Conservation (phyloP, 2,113 vertebrate species). For the Dipodomys spectabilis region DNA sequence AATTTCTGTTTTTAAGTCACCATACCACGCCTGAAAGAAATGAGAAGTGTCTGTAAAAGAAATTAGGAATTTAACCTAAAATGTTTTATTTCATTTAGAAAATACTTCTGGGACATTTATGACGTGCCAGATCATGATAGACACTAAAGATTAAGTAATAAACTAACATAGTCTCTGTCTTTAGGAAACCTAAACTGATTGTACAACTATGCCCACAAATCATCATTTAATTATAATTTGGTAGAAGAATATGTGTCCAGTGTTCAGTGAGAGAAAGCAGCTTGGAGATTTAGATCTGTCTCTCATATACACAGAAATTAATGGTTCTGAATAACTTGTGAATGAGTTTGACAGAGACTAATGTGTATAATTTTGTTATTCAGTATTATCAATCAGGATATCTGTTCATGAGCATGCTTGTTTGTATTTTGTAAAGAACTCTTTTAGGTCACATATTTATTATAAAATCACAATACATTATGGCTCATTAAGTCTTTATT, state of each 20-base stretch:
- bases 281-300: neutral
- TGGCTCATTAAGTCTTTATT: neutral
- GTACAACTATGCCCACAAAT: neutral
- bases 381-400: neutral
- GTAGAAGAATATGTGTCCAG: neutral
- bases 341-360: conserved; percentile 22
- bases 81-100: conserved; percentile 54
- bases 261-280: neutral
- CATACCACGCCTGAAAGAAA: conserved; percentile 14
- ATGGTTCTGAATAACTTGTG: neutral
- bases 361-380: conserved; percentile 5
- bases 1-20: conserved; percentile 49
- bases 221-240: conserved; percentile 7
- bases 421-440: conserved; percentile 24
- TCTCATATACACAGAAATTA: conserved; percentile 49
- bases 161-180: neutral
- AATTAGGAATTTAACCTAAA: conserved; percentile 29
- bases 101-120: conserved; percentile 36
- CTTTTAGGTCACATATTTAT: neutral
- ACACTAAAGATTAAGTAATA: neutral
- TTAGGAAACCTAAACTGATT: neutral
- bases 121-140: neutral
- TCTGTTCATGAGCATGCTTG: neutral
- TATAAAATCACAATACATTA: conserved; percentile 15
- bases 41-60: neutral